Evolutionary conservation across 2,797 vertebrate species (phyloP).

Genomic region (Huso huso): DNA sequence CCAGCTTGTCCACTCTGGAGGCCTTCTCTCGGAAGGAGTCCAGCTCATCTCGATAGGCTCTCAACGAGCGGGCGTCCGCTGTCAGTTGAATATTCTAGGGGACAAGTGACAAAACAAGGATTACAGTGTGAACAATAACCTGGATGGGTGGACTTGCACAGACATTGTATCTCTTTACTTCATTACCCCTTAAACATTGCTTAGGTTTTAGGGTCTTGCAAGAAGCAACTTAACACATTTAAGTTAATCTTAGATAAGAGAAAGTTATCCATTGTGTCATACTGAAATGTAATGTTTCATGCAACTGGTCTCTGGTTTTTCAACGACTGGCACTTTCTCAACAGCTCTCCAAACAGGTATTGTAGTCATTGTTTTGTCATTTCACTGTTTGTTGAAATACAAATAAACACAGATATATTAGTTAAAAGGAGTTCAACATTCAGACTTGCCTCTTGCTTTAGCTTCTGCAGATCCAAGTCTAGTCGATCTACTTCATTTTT

Average conservation of each 20-base stretch:
- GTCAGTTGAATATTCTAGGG: slow-evolving; percentile 74
- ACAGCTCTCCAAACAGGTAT: background rate
- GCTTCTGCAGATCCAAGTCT: slow-evolving; percentile 73
- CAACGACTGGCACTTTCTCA: background rate
- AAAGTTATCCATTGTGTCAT: too few relatives aligned
- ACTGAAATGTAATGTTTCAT: too few relatives aligned
- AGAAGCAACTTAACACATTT: too few relatives aligned
- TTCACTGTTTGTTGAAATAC: background rate
- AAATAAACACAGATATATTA: background rate
- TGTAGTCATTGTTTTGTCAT: background rate
- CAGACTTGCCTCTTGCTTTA: slow-evolving; percentile 81
- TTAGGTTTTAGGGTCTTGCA: too few relatives aligned
- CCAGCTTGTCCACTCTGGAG: slow-evolving; percentile 75
- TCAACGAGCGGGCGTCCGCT: slow-evolving; percentile 81
- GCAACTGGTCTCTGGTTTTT: too few relatives aligned
- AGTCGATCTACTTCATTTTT: slow-evolving; percentile 83
- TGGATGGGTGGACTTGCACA: background rate
- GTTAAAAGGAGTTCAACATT: background rate
- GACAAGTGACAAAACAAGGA: slow-evolving; percentile 2
- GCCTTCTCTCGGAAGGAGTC: slow-evolving; percentile 81
- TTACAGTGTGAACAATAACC: slow-evolving; percentile 5
- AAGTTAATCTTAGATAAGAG: too few relatives aligned
- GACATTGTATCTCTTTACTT: too few relatives aligned
- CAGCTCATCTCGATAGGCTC: slow-evolving; percentile 82
- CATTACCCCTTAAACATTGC: too few relatives aligned